Conservation (phyloP, 2,888 invertebrate species). For the Clistopyga incitator region DNA sequence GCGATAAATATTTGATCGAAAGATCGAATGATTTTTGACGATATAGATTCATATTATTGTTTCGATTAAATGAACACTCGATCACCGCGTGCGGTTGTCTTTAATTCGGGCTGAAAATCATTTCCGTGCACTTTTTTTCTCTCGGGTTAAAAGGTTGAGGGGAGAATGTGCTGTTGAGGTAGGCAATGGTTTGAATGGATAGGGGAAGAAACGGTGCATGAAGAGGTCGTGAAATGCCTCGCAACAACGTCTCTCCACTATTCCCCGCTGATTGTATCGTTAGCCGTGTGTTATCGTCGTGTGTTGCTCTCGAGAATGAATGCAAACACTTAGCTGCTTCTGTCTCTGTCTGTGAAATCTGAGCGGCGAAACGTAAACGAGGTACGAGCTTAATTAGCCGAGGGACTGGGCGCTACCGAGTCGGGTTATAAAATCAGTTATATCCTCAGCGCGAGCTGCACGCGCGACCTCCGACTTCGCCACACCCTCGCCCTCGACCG, state of each 20-base stretch:
- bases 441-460: slow-evolving; percentile 31
- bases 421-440: slow-evolving; percentile 38
- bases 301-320: background rate
- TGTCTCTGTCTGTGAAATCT: slow-evolving; percentile 11
- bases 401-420: slow-evolving; percentile 2
- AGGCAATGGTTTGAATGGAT: slow-evolving; percentile 34
- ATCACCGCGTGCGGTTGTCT: too few relatives aligned
- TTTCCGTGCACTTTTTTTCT: too few relatives aligned
- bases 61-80: too few relatives aligned
- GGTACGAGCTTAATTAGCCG: slow-evolving; percentile 30
- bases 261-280: background rate
- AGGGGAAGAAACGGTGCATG: background rate
- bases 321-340: background rate
- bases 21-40: too few relatives aligned
- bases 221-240: background rate
- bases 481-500: slow-evolving; percentile 60
- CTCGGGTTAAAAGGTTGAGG: background rate
- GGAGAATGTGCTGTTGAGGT: slow-evolving; percentile 48
- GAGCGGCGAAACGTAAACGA: slow-evolving; percentile 1
- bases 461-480: slow-evolving; percentile 42
- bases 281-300: background rate
- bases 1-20: too few relatives aligned
- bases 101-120: too few relatives aligned
- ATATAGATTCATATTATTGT: too few relatives aligned
- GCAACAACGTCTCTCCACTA: background rate